Evolutionary conservation across 2,113 vertebrate species (phyloP).

Genomic region (Cinclus cinclus): DNA sequence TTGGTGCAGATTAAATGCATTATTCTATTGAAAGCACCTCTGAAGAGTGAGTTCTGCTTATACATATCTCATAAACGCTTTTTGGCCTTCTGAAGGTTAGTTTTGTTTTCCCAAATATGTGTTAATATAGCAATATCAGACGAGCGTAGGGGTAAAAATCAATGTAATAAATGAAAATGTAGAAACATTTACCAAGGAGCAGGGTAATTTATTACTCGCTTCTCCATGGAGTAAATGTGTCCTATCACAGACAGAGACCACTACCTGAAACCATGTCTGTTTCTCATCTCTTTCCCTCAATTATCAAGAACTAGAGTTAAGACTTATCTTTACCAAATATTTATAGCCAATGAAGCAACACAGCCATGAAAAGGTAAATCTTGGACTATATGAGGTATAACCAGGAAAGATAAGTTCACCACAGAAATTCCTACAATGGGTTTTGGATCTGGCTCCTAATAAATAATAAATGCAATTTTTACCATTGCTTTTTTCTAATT

Average conservation of each 20-base stretch:
- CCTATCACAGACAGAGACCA: neutral
- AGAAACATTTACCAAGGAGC: neutral
- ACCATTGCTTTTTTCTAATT: neutral
- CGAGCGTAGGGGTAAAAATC: neutral
- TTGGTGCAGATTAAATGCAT: neutral
- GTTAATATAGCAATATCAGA: neutral
- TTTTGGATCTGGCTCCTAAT: neutral
- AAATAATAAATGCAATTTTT: neutral
- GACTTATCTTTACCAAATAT: neutral
- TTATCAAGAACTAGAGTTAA: neutral
- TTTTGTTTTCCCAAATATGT: neutral
- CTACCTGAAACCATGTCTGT: neutral
- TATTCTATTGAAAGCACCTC: neutral
- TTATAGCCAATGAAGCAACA: neutral
- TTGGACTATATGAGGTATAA: neutral
- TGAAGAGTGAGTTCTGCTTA: neutral
- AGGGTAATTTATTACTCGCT: neutral
- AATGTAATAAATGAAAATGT: neutral
- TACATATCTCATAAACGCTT: neutral
- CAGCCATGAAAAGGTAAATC: neutral
- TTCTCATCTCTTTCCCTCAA: neutral
- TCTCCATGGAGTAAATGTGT: fast-evolving
- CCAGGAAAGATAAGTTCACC: neutral
- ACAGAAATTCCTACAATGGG: neutral
- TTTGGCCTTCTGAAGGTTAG: neutral